Conservation (phyloP, 2,888 invertebrate species). For the Heliconius sara region DNA sequence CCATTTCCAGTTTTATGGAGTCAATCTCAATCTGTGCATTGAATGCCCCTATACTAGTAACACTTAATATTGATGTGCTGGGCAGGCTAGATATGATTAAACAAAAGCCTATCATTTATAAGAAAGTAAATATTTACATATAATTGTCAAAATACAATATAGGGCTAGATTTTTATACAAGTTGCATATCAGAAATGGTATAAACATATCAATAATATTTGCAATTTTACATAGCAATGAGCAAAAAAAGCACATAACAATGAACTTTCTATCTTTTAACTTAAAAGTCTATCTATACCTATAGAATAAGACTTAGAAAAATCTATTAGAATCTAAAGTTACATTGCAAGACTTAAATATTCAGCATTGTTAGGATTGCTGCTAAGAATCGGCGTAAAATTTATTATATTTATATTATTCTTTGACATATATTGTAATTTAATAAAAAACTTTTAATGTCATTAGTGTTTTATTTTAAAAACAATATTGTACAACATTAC, state of each 20-base stretch:
- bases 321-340: slow-evolving; percentile 61
- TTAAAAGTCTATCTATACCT: slow-evolving; percentile 35
- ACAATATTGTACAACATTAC: neutral
- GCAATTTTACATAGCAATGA: neutral
- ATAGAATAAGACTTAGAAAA: slow-evolving; percentile 39
- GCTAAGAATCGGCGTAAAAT: slow-evolving; percentile 63
- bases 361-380: slow-evolving; percentile 64
- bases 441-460: slow-evolving; percentile 80
- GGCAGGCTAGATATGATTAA: neutral
- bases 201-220: slow-evolving; percentile 40
- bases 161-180: slow-evolving; percentile 19
- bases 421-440: slow-evolving; percentile 83
- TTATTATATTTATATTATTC: slow-evolving; percentile 83
- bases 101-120: neutral
- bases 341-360: slow-evolving; percentile 62
- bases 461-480: slow-evolving; percentile 65
- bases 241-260: slow-evolving; percentile 42
- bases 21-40: too few species aligned
- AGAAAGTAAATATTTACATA: neutral
- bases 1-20: too few species aligned
- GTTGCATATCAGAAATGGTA: slow-evolving; percentile 47
- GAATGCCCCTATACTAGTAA: too few species aligned
- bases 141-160: neutral
- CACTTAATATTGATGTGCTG: too few species aligned
- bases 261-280: slow-evolving; percentile 38